Evolutionary conservation across 2,888 invertebrate genomes (phyloP), one percentile per base, ranked within the genome.

Genomic region (Amblyteles armatorius): DNA sequence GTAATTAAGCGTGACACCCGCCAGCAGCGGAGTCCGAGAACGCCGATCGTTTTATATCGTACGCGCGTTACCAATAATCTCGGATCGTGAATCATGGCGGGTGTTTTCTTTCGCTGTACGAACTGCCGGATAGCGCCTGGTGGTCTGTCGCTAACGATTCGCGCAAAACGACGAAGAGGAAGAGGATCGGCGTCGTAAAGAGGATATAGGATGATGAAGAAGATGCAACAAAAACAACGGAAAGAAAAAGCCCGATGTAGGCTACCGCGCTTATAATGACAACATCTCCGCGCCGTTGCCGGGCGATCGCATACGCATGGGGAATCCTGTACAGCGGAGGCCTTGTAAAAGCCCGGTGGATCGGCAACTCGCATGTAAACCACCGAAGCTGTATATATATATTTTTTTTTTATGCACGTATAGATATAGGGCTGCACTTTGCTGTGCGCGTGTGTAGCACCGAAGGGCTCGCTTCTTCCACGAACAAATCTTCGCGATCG

Each of bases 221-320:
- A 50, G 13, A 0, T 29, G 16, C n/a, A 68, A 69, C 68, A 84
- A 74, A 82, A 74, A 57, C 52, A 4, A 52, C n/a, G 40, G 33
- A 67, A 2, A 36, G 52, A 71, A 69, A 71, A 55, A 68, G 40
- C 55, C 40, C 63, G 60, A 79, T 79, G 78, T 79, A 74, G 71
- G 60, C 69, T 76, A 78, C 71, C 29, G 90, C 89, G 89, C 88
- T 85, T 89, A 85, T 88, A 90, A 90, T 89, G 91, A 92, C 91
- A 90, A 90, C 90, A 92, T 91, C 90, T 90, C 86, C 86, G 87
- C 71, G 78, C 88, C 87, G 86, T 87, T 89, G 88, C 85, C 85
- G 86, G 86, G 87, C 80, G 87, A 79, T 80, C 84, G 84, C 77
- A 63, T 86, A 82, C 79, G 85, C 80, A 86, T 86, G 79, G 79